Evolutionary conservation across 2,797 vertebrate genomes (phyloP).

Genomic region (Coregonus ussuriensis): DNA sequence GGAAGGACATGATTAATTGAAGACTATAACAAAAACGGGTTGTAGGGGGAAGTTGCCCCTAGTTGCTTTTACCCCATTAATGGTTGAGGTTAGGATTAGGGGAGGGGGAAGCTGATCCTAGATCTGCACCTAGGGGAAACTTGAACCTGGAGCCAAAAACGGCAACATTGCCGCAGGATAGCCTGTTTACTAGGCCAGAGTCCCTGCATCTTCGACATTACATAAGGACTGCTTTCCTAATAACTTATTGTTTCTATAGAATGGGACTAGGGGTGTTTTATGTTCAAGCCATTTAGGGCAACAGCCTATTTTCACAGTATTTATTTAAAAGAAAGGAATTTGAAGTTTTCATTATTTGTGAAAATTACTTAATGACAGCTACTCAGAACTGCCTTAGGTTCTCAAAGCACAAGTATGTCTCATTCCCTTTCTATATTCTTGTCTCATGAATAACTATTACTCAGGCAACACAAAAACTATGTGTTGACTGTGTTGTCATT

Average conservation of each 20-base stretch:
- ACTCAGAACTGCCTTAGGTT: constrained; percentile 1
- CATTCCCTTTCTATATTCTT: constrained; percentile 16
- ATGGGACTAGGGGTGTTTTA: not conserved
- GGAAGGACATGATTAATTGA: not conserved
- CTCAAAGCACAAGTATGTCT: constrained; percentile 13
- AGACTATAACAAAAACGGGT: not conserved
- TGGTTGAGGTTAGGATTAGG: too few relatives aligned
- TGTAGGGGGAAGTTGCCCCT: too few relatives aligned
- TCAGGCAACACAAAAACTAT: constrained; percentile 14
- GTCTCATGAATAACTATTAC: constrained; percentile 15
- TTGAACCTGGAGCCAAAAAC: not conserved
- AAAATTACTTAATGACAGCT: constrained; percentile 9
- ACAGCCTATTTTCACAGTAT: not conserved
- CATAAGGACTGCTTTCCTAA: not conserved
- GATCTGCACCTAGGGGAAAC: not conserved
- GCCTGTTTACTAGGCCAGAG: not conserved
- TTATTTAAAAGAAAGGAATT: constrained; percentile 9
- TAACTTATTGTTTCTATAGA: not conserved
- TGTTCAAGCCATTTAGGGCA: too few relatives aligned
- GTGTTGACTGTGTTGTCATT: constrained; percentile 11
- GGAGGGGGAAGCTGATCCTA: too few relatives aligned
- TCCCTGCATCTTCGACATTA: not conserved
- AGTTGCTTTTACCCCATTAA: too few relatives aligned
- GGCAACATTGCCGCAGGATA: not conserved
- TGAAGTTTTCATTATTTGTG: constrained; percentile 3